These are phyloP conservation scores for Gibbula magus DNA, from an alignment of 2,888 invertebrate species.

Conservation along the genomic window DNA sequence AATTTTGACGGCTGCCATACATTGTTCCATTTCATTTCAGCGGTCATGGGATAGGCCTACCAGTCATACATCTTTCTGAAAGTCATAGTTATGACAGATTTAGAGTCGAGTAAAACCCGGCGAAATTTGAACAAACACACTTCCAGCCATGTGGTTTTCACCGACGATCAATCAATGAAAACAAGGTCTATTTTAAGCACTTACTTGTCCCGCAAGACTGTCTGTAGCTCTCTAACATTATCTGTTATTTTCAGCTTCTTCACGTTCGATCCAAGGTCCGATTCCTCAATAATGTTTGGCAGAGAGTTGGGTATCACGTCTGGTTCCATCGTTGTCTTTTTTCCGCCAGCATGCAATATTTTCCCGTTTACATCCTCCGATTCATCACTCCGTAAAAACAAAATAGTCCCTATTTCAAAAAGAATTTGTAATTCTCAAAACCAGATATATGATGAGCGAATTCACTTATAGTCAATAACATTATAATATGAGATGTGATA, in stretches of 20 bases:
- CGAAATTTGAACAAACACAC: neutral
- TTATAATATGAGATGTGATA: too few relatives aligned
- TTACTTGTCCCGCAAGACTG: constrained; percentile 77
- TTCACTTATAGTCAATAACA: too few relatives aligned
- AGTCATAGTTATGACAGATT: too few relatives aligned
- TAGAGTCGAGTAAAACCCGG: neutral
- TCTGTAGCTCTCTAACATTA: constrained; percentile 76
- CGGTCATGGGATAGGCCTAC: too few relatives aligned
- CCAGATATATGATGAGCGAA: too few relatives aligned
- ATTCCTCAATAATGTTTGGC: constrained; percentile 66
- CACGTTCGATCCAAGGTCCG: constrained; percentile 62
- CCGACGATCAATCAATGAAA: constrained; percentile 78
- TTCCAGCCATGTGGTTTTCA: neutral
- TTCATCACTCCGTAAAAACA: constrained; percentile 7
- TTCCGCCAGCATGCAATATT: constrained; percentile 4
- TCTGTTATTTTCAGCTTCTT: constrained; percentile 67
- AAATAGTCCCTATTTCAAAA: neutral
- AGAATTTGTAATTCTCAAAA: too few relatives aligned
- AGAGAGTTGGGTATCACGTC: constrained; percentile 41
- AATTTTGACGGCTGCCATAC: too few relatives aligned
- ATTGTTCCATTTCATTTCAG: too few relatives aligned
- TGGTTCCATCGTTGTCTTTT: constrained; percentile 58
- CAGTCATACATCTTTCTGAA: too few relatives aligned
- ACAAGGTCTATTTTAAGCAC: constrained; percentile 30
- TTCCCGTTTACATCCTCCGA: neutral